Conservation (phyloP, 2,113 vertebrate genomes). For the Setophaga kirtlandii region DNA sequence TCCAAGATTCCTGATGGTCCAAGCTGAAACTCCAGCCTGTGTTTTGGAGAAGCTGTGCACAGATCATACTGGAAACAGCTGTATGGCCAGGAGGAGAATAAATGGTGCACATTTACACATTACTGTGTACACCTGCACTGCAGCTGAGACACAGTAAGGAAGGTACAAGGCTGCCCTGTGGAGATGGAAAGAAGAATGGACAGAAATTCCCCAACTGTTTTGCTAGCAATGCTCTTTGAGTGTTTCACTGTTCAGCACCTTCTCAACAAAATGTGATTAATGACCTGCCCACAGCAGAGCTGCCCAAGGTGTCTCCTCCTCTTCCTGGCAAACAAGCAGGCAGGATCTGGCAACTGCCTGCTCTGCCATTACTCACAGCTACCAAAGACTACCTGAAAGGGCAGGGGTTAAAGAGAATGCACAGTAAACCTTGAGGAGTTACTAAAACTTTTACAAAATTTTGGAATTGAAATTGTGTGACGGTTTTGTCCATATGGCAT, state of each 20-base stretch:
- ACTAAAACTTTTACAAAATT: neutral
- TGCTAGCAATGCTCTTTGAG: neutral
- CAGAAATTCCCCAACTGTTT: neutral
- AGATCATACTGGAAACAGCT: neutral
- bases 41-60: neutral
- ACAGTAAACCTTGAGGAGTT: neutral
- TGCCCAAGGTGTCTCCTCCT: rapidly evolving
- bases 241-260: neutral
- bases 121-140: neutral
- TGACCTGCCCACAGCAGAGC: neutral
- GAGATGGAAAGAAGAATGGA: neutral
- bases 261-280: neutral
- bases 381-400: neutral
- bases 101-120: neutral
- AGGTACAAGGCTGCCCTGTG: neutral
- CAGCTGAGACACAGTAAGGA: neutral
- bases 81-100: neutral
- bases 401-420: neutral
- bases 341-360: neutral
- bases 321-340: neutral
- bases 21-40: neutral
- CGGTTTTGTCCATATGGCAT: neutral
- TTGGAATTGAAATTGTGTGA: neutral
- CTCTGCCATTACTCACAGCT: neutral
- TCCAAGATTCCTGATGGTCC: neutral